Base-by-base conservation (phyloP, 2,888 invertebrate genomes). In the Eupithecia subumbrata region DNA sequence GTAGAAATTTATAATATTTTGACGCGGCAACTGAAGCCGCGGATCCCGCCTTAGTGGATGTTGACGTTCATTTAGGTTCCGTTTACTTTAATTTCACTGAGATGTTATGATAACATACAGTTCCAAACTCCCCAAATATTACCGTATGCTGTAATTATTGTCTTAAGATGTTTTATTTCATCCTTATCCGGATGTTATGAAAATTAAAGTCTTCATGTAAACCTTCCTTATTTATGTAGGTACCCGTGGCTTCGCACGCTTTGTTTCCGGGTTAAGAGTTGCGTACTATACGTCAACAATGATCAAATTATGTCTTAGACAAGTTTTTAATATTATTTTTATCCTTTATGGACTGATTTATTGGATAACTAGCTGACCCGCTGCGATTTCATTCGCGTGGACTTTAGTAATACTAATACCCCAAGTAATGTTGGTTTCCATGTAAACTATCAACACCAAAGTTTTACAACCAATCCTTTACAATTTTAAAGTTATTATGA, bases 91-190 rank as follows among this genome's bases (percentile, higher is more conserved):
- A 77, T 81, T 81, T 79, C 73, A 73, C 76, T 77, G 81, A 82
- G 82, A 86, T 90, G 87, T 90, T 91, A 87, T 88, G 83, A 86
- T 85, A 87, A 88, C 83, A 87, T 66, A n/a, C 69, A 79, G 86
- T 88, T 90, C 86, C 88, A 88, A 90, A 84, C 89, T 86, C 81
- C 73, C 82, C 91, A 83, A 80, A 85, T 88, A 89, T 85, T 87
- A 82, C 84, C 68, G 34, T 8, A 83, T 84, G 84, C 71, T 71
- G 77, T 68, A 48, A 52, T 85, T 84, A 80, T 86, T 84, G 84
- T 78, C 68, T 68, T 68, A 84, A 81, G 82, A 83, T 82, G 80
- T 83, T 81, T 81, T 77, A 76, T 76, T 71, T 73, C 73, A 77
- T 80, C 40, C 68, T n/a, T 37, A n/a, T 43, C 40, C 14, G 8